A percentile compares a stretch with the other conserved stretches of the same genome.
These are phyloP conservation scores for Diachasmimorpha longicaudata DNA, from an alignment of 1,140 invertebrate species.

Conservation along the genomic window DNA sequence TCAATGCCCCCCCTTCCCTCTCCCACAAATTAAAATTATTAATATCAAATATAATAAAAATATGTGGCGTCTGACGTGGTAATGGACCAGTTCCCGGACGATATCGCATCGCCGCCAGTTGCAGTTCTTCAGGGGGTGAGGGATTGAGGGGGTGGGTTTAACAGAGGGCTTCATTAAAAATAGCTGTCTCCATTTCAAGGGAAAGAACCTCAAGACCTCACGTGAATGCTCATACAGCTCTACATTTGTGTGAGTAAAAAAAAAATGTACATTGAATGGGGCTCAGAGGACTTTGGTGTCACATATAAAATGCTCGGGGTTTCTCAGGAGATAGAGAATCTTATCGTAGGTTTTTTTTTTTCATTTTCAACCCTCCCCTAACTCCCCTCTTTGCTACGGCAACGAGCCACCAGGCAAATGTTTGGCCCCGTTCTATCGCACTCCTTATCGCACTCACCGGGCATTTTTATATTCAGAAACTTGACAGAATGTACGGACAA, in stretches of 20 bases:
- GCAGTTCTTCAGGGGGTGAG: conserved; percentile 30
- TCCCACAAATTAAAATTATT: too few relatives aligned
- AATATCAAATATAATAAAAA: conserved; percentile 46
- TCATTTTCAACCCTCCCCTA: neutral
- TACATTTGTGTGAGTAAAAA: neutral
- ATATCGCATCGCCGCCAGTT: conserved; percentile 46
- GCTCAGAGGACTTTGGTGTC: neutral
- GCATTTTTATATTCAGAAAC: conserved; percentile 23
- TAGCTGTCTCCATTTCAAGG: conserved; percentile 54
- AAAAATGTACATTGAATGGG: too few relatives aligned
- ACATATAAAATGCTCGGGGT: conserved; percentile 40
- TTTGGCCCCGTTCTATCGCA: conserved; percentile 53
- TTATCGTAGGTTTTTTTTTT: conserved; percentile 40
- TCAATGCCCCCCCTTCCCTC: too few relatives aligned
- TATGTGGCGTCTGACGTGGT: conserved; percentile 41
- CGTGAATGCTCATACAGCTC: conserved; percentile 20
- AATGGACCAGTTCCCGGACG: conserved; percentile 22
- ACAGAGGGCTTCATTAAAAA: conserved; percentile 51
- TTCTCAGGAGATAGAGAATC: conserved; percentile 57
- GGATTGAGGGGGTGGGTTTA: neutral
- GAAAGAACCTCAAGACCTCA: conserved; percentile 40
- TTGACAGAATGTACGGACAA: neutral
- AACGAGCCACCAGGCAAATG: conserved; percentile 41
- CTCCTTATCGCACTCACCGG: conserved; percentile 18
- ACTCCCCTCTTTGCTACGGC: neutral